Base-by-base conservation (phyloP, 1,140 invertebrate species). In the Artemia franciscana region DNA sequence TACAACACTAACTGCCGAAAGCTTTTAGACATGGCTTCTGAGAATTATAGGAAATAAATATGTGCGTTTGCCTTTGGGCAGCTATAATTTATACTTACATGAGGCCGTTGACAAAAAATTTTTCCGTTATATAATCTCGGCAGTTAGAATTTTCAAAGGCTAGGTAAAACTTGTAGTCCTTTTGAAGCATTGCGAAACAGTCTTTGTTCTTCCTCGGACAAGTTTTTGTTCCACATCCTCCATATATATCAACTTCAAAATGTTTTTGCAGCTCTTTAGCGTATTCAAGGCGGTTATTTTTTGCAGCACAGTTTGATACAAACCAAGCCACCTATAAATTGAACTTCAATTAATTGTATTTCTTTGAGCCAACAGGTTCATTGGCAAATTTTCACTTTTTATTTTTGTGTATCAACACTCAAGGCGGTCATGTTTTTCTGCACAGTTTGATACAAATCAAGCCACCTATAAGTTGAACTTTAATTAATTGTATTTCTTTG, bases 81-180 rank as follows among this genome's bases (percentile, higher is more conserved):
- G n/a, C n/a, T n/a, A n/a, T n/a, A n/a, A n/a, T 60, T 24, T 26
- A 58, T 62, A 69, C 79, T 78, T 77, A 88, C 85, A 84, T 80
- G 21, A 94, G 75, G 59, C 88, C 90, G 71, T 94, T 94, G 51
- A 91, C 86, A 70, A 90, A 96, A 71, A 95, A 91, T 71, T 98
- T 98, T 71, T 97, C 93, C 0, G 92, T 96, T 58, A 96, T 88
- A 71, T 97, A 98, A 73, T 97, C 91, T 59, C 82, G 79, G 72
- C 93, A 98, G 68, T 96, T 91, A 0, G 91, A 92, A 73, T 97
- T 98, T 74, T 95, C 91, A 71, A 98, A 97, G 0, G 92, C 88
- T 58, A 97, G 77, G 73, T 97, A 98, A 75, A 98, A 98, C 72
- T 97, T 98, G 75, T 97, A 98, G 60, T 93, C 86, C 60, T 79